Conservation (phyloP, 2,113 vertebrate genomes). For the Neodontobutis hainanensis region DNA sequence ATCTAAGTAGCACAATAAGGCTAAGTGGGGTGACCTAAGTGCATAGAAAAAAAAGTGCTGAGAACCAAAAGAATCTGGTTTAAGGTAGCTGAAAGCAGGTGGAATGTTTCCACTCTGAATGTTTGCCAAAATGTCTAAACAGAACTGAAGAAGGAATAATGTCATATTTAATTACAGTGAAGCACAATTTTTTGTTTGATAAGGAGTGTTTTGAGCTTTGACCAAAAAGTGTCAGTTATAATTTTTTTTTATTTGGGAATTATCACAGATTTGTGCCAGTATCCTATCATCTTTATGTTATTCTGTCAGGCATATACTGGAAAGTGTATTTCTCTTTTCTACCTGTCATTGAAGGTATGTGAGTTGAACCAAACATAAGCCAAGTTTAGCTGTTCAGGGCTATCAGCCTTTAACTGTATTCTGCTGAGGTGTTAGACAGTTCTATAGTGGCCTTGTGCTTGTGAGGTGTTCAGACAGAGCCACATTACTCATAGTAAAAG, state of each 20-base stretch:
- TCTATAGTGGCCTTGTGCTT: slow-evolving; percentile 57
- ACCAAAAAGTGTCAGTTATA: slow-evolving; percentile 68
- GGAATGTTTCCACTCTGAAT: slow-evolving; percentile 53
- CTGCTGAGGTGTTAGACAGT: slow-evolving; percentile 63
- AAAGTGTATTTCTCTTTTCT: slow-evolving; percentile 35
- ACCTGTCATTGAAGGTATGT: slow-evolving; percentile 55
- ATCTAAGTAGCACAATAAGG: slow-evolving; percentile 57
- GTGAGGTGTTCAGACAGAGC: slow-evolving; percentile 42
- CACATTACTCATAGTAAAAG: slow-evolving; percentile 73
- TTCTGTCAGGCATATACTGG: slow-evolving; percentile 27
- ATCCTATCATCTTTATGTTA: slow-evolving; percentile 60
- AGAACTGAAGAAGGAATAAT: slow-evolving; percentile 51
- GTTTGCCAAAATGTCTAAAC: slow-evolving; percentile 73
- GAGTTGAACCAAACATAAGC: slow-evolving; percentile 49
- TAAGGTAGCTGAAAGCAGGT: slow-evolving; percentile 39
- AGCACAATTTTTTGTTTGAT: slow-evolving; percentile 59
- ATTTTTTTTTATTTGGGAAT: slow-evolving; percentile 44
- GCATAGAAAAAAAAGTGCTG: slow-evolving; percentile 33
- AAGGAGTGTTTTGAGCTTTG: slow-evolving; percentile 67
- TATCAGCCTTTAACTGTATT: slow-evolving; percentile 53
- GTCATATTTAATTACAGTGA: slow-evolving; percentile 55
- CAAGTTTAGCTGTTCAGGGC: slow-evolving; percentile 30
- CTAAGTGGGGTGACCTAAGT: slow-evolving; percentile 14
- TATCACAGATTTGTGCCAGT: slow-evolving; percentile 73
- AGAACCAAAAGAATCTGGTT: slow-evolving; percentile 22